Evolutionary conservation across 2,888 invertebrate genomes (phyloP).

Genomic region (Drosophila testacea): DNA sequence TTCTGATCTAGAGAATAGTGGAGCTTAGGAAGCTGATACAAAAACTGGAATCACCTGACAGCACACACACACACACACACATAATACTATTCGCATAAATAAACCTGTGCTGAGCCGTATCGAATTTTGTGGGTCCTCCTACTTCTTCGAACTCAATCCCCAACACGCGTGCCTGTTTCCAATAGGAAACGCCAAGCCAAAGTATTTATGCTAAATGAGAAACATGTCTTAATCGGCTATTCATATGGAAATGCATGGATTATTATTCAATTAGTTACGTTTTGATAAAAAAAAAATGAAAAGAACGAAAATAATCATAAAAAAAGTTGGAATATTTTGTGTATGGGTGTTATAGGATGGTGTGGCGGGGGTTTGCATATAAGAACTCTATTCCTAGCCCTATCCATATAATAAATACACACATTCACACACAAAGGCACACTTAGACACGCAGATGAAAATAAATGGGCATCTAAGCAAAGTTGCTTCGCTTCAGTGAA

Average conservation of each 20-base stretch:
- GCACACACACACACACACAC: constrained; percentile 1
- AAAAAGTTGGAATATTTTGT: constrained; percentile 49
- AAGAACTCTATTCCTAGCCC: constrained; percentile 21
- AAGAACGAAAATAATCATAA: constrained; percentile 17
- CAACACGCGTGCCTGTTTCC: constrained; percentile 46
- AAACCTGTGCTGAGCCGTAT: constrained; percentile 45
- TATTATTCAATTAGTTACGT: constrained; percentile 78
- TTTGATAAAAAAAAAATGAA: constrained; percentile 52
- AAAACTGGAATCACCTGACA: neutral
- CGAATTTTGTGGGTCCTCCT: constrained; percentile 26
- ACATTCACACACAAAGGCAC: constrained; percentile 7
- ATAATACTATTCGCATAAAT: constrained; percentile 12
- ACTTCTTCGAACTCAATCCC: constrained; percentile 24
- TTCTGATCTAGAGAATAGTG: constrained; percentile 10
- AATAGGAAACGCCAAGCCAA: constrained; percentile 44
- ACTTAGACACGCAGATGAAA: constrained; percentile 33
- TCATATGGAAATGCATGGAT: constrained; percentile 76
- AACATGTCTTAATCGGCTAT: constrained; percentile 77
- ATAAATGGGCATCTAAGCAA: constrained; percentile 71
- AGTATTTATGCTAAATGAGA: constrained; percentile 68
- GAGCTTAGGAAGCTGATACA: constrained; percentile 26
- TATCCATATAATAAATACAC: constrained; percentile 33
- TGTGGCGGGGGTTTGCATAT: constrained; percentile 30
- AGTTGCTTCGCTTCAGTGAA: constrained; percentile 74
- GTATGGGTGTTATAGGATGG: neutral